phyloP scores from a whole-genome alignment of 2,888 invertebrate genomes.

The Megastigmus dorsalis region DNA sequence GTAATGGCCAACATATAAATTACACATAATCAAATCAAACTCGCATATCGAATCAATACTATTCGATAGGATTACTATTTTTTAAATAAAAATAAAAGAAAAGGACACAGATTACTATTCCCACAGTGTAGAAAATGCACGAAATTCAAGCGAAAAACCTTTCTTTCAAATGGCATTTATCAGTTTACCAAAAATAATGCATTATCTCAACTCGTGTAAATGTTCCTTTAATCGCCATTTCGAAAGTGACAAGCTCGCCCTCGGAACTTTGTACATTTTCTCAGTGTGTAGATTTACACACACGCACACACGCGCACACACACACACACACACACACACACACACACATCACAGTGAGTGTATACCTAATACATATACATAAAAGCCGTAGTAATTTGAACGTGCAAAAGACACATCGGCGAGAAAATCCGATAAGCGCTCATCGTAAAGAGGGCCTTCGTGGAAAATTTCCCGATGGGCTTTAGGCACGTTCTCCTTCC shows the following conservation, averaged over 20 bases:
- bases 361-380: constrained; percentile 8
- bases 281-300: too few relatives aligned
- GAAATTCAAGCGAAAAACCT: too few relatives aligned
- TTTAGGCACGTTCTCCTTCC: constrained; percentile 39
- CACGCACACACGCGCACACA: too few relatives aligned
- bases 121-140: too few relatives aligned
- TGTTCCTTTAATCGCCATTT: too few relatives aligned
- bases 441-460: constrained; percentile 22
- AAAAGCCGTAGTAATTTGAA: constrained; percentile 16
- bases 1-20: constrained; percentile 7
- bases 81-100: neutral
- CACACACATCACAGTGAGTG: neutral
- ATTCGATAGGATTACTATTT: constrained; percentile 1
- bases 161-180: too few relatives aligned
- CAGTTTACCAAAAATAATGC: too few relatives aligned
- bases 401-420: constrained; percentile 27
- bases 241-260: too few relatives aligned
- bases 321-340: too few relatives aligned
- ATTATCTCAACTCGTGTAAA: too few relatives aligned
- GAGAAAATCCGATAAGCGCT: constrained; percentile 39
- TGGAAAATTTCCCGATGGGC: neutral
- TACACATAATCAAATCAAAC: neutral
- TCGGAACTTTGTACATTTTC: too few relatives aligned
- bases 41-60: neutral
- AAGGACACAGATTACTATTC: too few relatives aligned